Evolutionary conservation across 2,113 vertebrate genomes (phyloP).

Genomic region (Dipodomys ordii): DNA sequence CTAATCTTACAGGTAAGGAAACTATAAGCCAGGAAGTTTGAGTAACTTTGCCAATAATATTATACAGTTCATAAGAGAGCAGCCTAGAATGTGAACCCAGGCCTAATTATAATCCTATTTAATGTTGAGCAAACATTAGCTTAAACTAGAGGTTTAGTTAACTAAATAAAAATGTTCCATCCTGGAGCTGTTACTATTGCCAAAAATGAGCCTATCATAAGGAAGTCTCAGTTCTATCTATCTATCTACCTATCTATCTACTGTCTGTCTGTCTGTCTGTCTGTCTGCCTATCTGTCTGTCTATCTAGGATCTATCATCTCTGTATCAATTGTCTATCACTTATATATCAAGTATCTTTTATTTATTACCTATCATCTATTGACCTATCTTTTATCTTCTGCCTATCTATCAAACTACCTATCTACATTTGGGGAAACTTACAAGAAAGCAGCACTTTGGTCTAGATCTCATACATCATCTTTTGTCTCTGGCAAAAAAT

Average conservation of each 20-base stretch:
- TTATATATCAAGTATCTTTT: neutral
- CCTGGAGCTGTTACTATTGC: neutral
- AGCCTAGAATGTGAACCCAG: neutral
- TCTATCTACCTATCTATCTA: neutral
- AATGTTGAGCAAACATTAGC: neutral
- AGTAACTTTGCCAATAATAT: neutral
- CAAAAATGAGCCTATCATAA: neutral
- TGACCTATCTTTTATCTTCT: too few species aligned
- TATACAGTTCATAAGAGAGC: neutral
- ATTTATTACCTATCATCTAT: neutral
- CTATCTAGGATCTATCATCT: neutral
- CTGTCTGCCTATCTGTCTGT: neutral
- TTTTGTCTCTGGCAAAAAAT: conserved; percentile 6
- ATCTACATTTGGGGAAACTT: neutral
- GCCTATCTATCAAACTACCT: neutral
- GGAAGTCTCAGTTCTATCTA: neutral
- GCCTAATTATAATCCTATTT: neutral
- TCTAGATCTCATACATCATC: conserved; percentile 4
- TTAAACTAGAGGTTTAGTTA: conserved; percentile 24
- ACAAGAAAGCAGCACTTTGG: neutral
- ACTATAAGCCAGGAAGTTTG: neutral
- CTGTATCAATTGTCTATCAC: neutral
- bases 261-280: neutral
- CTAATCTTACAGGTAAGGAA: neutral
- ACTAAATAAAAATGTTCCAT: neutral